Evolutionary conservation across 2,797 vertebrate species (phyloP).

Genomic region (Diplodus sargus): DNA sequence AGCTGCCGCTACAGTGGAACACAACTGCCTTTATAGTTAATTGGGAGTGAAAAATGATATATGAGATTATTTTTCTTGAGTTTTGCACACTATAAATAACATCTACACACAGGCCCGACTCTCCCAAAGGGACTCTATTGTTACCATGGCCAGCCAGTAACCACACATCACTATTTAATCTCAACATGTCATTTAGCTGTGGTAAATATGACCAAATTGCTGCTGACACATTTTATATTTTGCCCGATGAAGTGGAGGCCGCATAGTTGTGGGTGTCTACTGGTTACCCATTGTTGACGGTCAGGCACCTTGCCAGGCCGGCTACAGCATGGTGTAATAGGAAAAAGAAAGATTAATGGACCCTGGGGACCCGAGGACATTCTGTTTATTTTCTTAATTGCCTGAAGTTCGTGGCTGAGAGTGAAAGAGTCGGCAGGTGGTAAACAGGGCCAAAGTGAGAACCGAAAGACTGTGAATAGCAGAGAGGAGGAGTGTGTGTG

Average conservation of each 20-base stretch:
- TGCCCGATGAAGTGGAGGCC: constrained; percentile 58
- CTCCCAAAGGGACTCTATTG: constrained; percentile 62
- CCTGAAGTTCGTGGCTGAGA: constrained; percentile 62
- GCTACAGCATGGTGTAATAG: constrained; percentile 69
- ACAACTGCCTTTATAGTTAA: constrained; percentile 50
- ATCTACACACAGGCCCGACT: constrained; percentile 33
- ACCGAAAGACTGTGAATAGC: constrained; percentile 44
- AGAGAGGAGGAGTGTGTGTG: constrained; percentile 35
- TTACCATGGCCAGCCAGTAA: constrained; percentile 65
- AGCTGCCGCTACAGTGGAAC: constrained; percentile 45
- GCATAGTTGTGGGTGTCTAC: constrained; percentile 79
- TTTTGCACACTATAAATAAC: constrained; percentile 70
- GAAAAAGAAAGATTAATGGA: constrained; percentile 79
- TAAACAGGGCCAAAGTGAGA: constrained; percentile 53
- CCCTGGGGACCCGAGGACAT: constrained; percentile 67
- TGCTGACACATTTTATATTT: constrained; percentile 73
- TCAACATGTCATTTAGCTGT: constrained; percentile 67
- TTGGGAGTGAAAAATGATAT: constrained; percentile 68
- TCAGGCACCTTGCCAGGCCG: constrained; percentile 72
- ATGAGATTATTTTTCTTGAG: constrained; percentile 66
- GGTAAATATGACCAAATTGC: constrained; percentile 73
- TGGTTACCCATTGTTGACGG: constrained; percentile 80
- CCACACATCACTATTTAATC: constrained; percentile 76
- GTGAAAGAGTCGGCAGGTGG: constrained; percentile 63
- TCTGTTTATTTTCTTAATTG: constrained; percentile 81